Percentiles rank a stretch among this genome's conserved stretches.
Conservation (phyloP, 1,140 invertebrate species). For the Nymphalis io region DNA sequence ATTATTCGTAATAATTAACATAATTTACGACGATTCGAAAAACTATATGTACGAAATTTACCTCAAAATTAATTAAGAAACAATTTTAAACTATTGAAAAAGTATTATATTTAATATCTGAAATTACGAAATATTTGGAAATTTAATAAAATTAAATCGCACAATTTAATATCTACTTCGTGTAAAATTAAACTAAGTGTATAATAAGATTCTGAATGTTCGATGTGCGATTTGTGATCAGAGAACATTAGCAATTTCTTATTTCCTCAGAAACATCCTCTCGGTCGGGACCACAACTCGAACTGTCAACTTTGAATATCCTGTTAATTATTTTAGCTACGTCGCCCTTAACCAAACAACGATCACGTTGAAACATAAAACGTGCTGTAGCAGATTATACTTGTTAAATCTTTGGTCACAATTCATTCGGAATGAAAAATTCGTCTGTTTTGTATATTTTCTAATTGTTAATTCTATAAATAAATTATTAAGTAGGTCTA, state of each 20-base stretch:
- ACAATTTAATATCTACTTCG: conserved; percentile 21
- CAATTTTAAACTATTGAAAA: background rate
- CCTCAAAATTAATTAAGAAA: conserved; percentile 9
- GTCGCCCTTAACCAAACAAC: background rate
- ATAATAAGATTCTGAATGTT: conserved; percentile 29
- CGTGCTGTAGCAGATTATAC: background rate
- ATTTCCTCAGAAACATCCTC: background rate
- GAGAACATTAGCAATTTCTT: background rate
- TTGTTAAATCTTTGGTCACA: background rate
- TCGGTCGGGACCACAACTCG: conserved; percentile 30
- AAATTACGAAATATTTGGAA: conserved; percentile 9
- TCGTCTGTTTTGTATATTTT: conserved; percentile 1
- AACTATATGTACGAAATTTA: background rate
- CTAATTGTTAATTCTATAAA: background rate
- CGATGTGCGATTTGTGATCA: conserved; percentile 29
- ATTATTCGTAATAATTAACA: conserved; percentile 8
- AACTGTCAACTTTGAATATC: background rate
- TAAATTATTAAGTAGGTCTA: background rate
- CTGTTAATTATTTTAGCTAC: background rate
- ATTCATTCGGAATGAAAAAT: background rate
- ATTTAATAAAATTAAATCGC: conserved; percentile 19
- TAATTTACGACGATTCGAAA: background rate
- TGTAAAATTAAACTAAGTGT: conserved; percentile 11
- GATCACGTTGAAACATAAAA: background rate
- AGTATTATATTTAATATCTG: conserved; percentile 17